Conservation (phyloP, 2,113 vertebrate species). For the Boulengeromyrus knoepffleri region DNA sequence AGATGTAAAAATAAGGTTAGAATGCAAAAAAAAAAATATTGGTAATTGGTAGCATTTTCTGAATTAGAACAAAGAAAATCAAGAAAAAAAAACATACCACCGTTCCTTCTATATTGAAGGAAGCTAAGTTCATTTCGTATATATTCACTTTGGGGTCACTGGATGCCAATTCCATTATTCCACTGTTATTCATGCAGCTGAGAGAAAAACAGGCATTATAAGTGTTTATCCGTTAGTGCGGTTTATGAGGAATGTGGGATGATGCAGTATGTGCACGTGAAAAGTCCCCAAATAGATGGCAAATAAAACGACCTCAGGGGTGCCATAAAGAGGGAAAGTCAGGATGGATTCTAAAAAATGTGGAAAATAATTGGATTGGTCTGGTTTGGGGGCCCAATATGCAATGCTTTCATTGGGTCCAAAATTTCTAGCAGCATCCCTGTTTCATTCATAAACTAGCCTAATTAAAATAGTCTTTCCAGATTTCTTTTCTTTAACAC, state of each 20-base stretch:
- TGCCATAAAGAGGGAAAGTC: neutral
- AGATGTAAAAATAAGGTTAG: neutral
- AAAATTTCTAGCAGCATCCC: neutral
- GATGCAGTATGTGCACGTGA: neutral
- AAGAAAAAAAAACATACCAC: constrained; percentile 36
- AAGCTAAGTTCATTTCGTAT: constrained; percentile 43
- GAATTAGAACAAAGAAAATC: neutral
- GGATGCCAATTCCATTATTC: constrained; percentile 32
- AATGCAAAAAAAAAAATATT: neutral
- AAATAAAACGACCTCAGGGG: too few species aligned
- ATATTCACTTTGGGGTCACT: constrained; percentile 18
- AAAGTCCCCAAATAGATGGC: neutral
- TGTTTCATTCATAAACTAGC: neutral
- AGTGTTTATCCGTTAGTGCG: neutral
- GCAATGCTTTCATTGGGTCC: neutral
- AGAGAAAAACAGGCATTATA: constrained; percentile 13
- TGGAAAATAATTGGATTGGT: neutral
- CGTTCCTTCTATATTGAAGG: neutral
- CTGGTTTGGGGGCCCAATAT: neutral
- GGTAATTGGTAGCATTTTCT: neutral
- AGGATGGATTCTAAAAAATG: neutral
- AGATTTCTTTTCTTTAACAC: neutral
- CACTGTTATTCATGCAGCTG: constrained; percentile 38
- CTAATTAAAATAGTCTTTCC: neutral
- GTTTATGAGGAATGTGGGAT: neutral